Conservation (phyloP, 2,113 vertebrate species). For the Porphyrio hochstetteri region DNA sequence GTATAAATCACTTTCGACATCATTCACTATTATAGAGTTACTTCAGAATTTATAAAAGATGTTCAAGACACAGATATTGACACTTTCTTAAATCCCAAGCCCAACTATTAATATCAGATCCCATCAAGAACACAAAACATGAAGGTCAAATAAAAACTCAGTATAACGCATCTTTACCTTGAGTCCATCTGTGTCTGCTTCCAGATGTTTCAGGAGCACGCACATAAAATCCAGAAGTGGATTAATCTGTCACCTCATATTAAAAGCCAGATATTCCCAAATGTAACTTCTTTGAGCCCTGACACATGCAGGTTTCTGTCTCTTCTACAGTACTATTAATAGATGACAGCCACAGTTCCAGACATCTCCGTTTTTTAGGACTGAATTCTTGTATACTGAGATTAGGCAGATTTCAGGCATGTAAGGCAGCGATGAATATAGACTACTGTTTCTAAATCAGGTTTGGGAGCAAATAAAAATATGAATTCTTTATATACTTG, state of each 20-base stretch:
- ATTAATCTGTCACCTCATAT: not conserved
- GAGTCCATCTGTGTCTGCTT: not conserved
- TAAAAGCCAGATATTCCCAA: not conserved
- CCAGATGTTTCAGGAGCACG: not conserved
- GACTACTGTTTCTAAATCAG: not conserved
- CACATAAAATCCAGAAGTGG: not conserved
- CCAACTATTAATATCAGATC: not conserved
- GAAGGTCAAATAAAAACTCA: not conserved
- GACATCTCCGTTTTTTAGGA: not conserved
- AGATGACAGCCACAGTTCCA: not conserved
- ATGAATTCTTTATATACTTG: not conserved
- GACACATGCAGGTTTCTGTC: not conserved
- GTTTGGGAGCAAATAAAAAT: not conserved
- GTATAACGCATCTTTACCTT: not conserved
- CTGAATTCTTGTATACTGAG: not conserved
- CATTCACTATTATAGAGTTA: not conserved
- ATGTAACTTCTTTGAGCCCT: not conserved
- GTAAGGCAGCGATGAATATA: not conserved
- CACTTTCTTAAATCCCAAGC: not conserved
- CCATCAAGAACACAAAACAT: not conserved
- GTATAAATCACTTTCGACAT: not conserved
- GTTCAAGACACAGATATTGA: not conserved
- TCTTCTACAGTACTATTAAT: not conserved
- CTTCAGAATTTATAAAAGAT: not conserved
- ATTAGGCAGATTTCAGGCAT: not conserved